Evolutionary conservation across 2,888 invertebrate genomes (phyloP).

Genomic region (Morpho helenor): DNA sequence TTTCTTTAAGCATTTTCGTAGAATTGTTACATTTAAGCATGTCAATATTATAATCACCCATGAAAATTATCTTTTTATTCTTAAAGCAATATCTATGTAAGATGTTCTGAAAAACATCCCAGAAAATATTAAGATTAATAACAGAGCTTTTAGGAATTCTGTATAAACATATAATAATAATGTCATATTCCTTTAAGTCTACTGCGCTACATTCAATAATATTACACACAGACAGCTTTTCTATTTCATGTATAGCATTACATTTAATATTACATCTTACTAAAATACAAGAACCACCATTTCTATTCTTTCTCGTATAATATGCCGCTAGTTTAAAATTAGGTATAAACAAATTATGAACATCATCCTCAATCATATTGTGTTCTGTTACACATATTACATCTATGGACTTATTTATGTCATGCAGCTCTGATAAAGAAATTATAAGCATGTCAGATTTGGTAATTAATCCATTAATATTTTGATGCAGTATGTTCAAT

Average conservation of each 20-base stretch:
- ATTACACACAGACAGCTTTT: background rate
- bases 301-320: background rate
- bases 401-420: background rate
- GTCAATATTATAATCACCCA: constrained; percentile 14
- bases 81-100: constrained; percentile 1
- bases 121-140: background rate
- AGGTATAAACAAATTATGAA: background rate
- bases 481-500: constrained; percentile 8
- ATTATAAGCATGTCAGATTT: constrained; percentile 2
- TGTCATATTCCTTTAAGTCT: background rate
- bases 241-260: background rate
- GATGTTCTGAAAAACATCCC: background rate
- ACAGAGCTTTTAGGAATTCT: background rate
- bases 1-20: background rate
- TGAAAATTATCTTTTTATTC: constrained; percentile 9
- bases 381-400: constrained; percentile 6
- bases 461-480: constrained; percentile 6
- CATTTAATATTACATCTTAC: constrained; percentile 3
- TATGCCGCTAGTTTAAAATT: constrained; percentile 1
- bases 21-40: constrained; percentile 1
- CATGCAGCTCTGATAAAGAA: background rate
- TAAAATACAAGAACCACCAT: background rate
- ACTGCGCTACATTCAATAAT: constrained; percentile 5
- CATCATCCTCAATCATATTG: constrained; percentile 4
- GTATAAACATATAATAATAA: background rate